phyloP scores from a whole-genome alignment of 2,113 vertebrate genomes.

The Tautogolabrus adspersus region DNA sequence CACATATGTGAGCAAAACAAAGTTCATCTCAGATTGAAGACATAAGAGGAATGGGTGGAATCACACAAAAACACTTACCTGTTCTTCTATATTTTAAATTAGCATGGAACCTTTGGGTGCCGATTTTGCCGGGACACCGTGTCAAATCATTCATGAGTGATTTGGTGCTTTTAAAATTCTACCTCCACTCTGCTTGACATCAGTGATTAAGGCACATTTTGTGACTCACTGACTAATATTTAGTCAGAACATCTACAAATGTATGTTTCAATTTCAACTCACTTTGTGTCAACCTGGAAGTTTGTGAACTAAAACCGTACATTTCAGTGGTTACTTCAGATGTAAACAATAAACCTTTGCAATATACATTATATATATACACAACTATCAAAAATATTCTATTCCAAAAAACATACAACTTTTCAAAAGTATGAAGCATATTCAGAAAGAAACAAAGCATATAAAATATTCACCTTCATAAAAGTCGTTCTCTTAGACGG shows the following conservation, averaged over 20 bases:
- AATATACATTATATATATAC: conserved; percentile 21
- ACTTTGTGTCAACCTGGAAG: background rate
- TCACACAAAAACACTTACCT: conserved; percentile 1
- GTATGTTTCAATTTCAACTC: conserved; percentile 25
- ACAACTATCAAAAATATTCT: conserved; percentile 35
- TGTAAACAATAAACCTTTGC: conserved; percentile 24
- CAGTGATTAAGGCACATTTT: conserved; percentile 69
- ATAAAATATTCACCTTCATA: conserved; percentile 42
- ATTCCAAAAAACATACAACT: conserved; percentile 18
- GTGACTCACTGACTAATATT: conserved; percentile 25
- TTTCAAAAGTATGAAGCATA: conserved; percentile 46
- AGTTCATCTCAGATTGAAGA: conserved; percentile 5
- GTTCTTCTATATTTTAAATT: background rate
- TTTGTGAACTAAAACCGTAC: background rate
- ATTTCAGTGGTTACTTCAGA: conserved; percentile 2
- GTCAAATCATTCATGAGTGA: background rate
- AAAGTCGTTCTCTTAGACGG: conserved; percentile 15
- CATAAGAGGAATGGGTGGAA: background rate
- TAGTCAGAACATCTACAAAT: conserved; percentile 13
- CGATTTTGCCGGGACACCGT: background rate
- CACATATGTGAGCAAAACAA: conserved; percentile 12
- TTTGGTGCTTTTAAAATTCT: conserved; percentile 1
- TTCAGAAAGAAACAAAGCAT: conserved; percentile 6
- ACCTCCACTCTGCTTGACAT: background rate
- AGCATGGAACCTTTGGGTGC: background rate